Conservation (phyloP, 2,888 invertebrate genomes). For the Chrysolina americana region DNA sequence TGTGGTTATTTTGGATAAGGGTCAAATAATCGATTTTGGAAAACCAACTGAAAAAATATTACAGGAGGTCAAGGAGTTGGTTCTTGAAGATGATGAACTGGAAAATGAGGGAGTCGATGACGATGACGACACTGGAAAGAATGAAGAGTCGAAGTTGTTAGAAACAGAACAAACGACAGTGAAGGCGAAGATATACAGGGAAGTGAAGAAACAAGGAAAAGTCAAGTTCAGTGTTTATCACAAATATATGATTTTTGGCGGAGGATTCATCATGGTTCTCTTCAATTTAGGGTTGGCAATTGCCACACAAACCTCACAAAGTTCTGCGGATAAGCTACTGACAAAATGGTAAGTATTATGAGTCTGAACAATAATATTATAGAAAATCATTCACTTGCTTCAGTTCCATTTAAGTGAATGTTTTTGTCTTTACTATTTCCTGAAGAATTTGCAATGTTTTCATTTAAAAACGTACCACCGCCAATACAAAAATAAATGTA, state of each 20-base stretch:
- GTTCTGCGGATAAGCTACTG: conserved; percentile 53
- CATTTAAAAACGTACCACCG: too few relatives aligned
- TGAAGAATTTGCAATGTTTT: too few relatives aligned
- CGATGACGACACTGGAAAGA: conserved; percentile 3
- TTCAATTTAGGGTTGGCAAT: conserved; percentile 48
- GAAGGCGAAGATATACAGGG: conserved; percentile 56
- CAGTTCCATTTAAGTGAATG: too few relatives aligned
- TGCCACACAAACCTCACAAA: conserved; percentile 50
- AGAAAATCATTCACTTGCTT: too few relatives aligned
- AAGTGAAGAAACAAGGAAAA: conserved; percentile 58
- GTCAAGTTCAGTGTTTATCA: conserved; percentile 59
- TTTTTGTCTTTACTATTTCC: too few relatives aligned
- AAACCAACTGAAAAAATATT: conserved; percentile 79
- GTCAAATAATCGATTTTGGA: conserved; percentile 73
- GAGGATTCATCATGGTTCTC: conserved; percentile 50
- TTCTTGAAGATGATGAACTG: conserved; percentile 47
- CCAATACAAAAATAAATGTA: too few relatives aligned
- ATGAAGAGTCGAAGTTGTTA: conserved; percentile 57
- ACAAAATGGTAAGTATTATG: conserved; percentile 33
- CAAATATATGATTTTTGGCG: conserved; percentile 57
- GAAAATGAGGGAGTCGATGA: conserved; percentile 66
- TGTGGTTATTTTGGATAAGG: conserved; percentile 64
- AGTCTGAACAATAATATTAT: too few relatives aligned
- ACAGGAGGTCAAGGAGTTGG: conserved; percentile 79
- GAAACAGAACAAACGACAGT: conserved; percentile 38